These are phyloP conservation scores for Aphelinus certus DNA, from an alignment of 1,140 invertebrate genomes.

Conservation along the genomic window DNA sequence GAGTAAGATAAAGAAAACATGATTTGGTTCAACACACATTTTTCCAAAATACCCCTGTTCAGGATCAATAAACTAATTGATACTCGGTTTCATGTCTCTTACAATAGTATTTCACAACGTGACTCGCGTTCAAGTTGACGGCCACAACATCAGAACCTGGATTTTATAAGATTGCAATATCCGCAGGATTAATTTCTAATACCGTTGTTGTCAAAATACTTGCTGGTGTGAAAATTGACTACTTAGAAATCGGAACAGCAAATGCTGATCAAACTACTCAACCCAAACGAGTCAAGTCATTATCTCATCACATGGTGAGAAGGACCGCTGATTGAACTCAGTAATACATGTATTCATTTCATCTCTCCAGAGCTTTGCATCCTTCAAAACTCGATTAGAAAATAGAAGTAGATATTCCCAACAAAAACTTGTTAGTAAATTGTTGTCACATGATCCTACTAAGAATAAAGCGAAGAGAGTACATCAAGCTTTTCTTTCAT, in stretches of 20 bases:
- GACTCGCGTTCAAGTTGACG: constrained; percentile 84
- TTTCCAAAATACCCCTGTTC: no score
- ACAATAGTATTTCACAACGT: constrained; percentile 63
- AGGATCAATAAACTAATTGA: no score
- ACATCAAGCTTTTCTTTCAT: constrained; percentile 92
- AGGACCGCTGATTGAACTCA: background rate
- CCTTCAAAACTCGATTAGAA: constrained; percentile 75
- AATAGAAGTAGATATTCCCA: constrained; percentile 83
- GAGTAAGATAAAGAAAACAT: no score
- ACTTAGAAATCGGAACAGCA: constrained; percentile 88
- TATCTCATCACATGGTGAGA: background rate
- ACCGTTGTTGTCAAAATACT: constrained; percentile 79
- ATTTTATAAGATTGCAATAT: constrained; percentile 83
- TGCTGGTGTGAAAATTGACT: constrained; percentile 77
- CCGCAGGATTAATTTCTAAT: constrained; percentile 71
- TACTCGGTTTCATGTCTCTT: background rate
- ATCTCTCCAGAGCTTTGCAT: constrained; percentile 70
- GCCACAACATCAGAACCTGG: constrained; percentile 83
- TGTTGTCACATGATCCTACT: constrained; percentile 80
- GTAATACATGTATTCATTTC: background rate
- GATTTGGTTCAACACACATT: constrained; percentile 23
- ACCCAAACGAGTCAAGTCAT: constrained; percentile 77
- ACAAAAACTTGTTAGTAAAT: constrained; percentile 88
- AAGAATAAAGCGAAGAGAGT: constrained; percentile 76
- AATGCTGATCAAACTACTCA: constrained; percentile 89